Evolutionary conservation across 2,888 invertebrate species (phyloP), one percentile per base, ranked within the genome.

Genomic region (Polydesmus complanatus): DNA sequence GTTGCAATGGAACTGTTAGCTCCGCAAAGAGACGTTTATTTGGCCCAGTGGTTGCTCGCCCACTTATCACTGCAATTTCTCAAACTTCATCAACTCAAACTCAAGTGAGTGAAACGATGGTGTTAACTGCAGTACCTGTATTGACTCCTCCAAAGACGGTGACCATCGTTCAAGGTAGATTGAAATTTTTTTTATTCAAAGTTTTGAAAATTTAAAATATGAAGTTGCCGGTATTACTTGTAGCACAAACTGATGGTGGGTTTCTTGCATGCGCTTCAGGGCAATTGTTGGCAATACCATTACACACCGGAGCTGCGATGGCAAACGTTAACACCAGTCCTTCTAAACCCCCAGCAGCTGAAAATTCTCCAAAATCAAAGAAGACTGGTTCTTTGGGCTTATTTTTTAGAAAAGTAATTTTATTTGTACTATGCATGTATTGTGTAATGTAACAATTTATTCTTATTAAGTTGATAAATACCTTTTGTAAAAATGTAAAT

Each of bases 341-440:
- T 26, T 22, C 18, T 11, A 54, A 3, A 11, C 5, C 54, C 23
- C 3, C n/a, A 14, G 51, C 14, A 3, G 5, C 22, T 14, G 3
- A 14, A 8, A 3, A 8, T 5, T 8, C 5, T 25, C 11, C 26
- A 14, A 77, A 74, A 68, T 81, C 83, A 1, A 80, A 78, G 66
- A 75, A 80, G 68, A 80, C 80, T 5, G 84, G 83, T 21, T 83
- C 84, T 37, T 73, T 85, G 5, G 80, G 81, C 1, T 79, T 96
- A 8, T 94, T 95, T 75, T 85, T 91, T 72, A 81, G 93, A 75
- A 93, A 93, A 80, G 90, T 88, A 75, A 69, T 61, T 8, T 51
- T 51, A 21, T 8, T 47, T n/a, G n/a, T n/a, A n/a, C n/a, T n/a
- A n/a, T n/a, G n/a, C n/a, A n/a, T n/a, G n/a, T n/a, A n/a, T n/a